phyloP scores from a whole-genome alignment of 2,888 invertebrate species.

The Eulithis testata region DNA sequence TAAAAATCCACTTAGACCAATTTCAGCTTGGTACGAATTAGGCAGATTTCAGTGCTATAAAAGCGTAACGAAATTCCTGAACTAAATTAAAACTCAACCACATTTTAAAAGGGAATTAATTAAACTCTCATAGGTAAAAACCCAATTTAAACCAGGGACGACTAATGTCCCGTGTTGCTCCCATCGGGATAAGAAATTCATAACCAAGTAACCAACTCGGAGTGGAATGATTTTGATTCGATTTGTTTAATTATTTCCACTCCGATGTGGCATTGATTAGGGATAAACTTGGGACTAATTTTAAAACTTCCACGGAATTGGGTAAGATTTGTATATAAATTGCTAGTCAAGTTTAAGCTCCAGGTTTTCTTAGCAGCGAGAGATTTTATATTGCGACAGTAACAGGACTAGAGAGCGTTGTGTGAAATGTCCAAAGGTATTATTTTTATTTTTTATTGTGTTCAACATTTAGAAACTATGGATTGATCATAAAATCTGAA shows the following conservation, averaged over 20 bases:
- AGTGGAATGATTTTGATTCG: slow-evolving; percentile 41
- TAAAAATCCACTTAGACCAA: background rate
- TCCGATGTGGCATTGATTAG: slow-evolving; percentile 24
- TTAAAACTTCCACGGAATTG: slow-evolving; percentile 12
- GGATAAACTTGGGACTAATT: slow-evolving; percentile 27
- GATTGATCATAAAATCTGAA: no score
- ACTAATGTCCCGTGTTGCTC: slow-evolving; percentile 35
- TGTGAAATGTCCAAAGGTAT: no score
- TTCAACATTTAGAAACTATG: no score
- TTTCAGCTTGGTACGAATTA: background rate
- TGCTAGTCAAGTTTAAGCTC: slow-evolving; percentile 3
- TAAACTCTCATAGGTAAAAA: slow-evolving; percentile 30
- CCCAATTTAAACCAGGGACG: slow-evolving; percentile 33
- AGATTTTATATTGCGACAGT: background rate
- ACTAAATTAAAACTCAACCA: slow-evolving; percentile 12
- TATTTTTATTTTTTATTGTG: no score
- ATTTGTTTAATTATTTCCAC: slow-evolving; percentile 40
- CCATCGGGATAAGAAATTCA: slow-evolving; percentile 43
- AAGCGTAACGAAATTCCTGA: background rate
- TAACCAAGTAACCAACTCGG: slow-evolving; percentile 32
- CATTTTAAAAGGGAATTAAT: slow-evolving; percentile 27
- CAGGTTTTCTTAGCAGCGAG: background rate
- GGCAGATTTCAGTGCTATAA: background rate
- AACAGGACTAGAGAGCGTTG: no score
- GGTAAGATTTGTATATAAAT: slow-evolving; percentile 6